These are phyloP conservation scores for Enteromius treurensis DNA, from an alignment of 2,797 vertebrate genomes.

Conservation along the genomic window DNA sequence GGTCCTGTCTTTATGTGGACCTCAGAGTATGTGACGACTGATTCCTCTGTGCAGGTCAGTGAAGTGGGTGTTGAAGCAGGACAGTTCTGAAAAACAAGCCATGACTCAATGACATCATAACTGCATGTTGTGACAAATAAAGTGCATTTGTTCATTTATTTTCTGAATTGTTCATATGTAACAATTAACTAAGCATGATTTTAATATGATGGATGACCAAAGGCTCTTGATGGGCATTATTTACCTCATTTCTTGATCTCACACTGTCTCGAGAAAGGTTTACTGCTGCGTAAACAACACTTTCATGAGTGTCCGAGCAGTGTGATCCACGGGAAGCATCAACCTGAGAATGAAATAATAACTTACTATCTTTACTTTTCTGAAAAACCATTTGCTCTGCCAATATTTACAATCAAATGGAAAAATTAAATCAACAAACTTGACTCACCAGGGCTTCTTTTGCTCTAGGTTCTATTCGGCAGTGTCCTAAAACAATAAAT, in stretches of 20 bases:
- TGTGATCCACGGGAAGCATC: background rate
- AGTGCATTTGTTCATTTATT: background rate
- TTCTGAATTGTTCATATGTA: background rate
- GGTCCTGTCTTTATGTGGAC: background rate
- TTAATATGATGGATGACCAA: background rate
- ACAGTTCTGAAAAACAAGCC: conserved; percentile 5
- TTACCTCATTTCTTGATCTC: conserved; percentile 12
- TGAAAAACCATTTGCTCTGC: background rate
- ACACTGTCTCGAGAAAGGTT: background rate
- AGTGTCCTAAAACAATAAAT: background rate
- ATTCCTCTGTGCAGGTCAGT: background rate
- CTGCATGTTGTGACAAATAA: background rate
- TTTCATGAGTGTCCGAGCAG: background rate
- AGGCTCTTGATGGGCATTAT: background rate
- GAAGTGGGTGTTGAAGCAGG: background rate
- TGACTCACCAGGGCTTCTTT: background rate
- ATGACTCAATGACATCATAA: background rate
- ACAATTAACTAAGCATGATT: background rate
- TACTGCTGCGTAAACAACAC: conserved; percentile 38
- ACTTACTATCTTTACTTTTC: background rate
- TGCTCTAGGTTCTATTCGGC: background rate
- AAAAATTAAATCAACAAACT: background rate
- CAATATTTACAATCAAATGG: background rate
- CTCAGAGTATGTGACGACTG: conserved; percentile 27
- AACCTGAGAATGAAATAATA: background rate